Base-by-base conservation (phyloP, 2,113 vertebrate species). In the Sceloporus undulatus region DNA sequence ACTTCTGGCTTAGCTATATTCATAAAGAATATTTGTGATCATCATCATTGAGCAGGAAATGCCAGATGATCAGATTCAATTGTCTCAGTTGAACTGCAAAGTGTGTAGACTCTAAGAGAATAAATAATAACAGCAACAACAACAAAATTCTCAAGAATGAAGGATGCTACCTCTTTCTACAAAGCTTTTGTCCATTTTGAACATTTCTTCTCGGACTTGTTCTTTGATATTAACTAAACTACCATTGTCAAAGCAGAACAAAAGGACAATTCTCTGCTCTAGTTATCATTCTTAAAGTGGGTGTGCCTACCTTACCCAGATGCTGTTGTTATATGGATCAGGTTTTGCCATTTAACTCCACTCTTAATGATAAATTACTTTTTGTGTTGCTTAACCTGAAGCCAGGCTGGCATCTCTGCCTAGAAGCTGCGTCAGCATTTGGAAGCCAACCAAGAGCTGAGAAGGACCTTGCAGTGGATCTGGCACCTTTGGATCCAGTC, bases 371-470 rank as follows among this genome's bases (percentile, higher is more conserved):
- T 52, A 66, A 86, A 78, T 86, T 78, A 75, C 40, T 62, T 65
- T 66, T 27, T 27, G 16, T 66, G 48, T 78, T 52, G 34, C 18
- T 78, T 52, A 23, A 1, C 40, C 75, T 86, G 85, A 48, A 34
- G 10, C 13, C 71, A 82, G 71, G 48, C 74, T 78, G 81, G 77
- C 74, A 56, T 23, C 40, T 77, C 70, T 76, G 42, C 27, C 48
- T 40, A 42, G 29, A 54, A 38, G 19, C 59, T 88, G 71, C 54
- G 59, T 83, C 59, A 83, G 87, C 59, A 38, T 1, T 21, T 68
- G 73, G 79, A 62, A 82, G 56, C 18, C 38, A 91, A 52, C 73
- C 66, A 89, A 84, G 76, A 9, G 2, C 42, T 59, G 62, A 40
- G 68, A 89, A 42, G 68, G 85, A 54, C 18, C 62, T 79, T 11